Conservation (phyloP, 2,113 vertebrate genomes). For the Sisor rabdophorus region DNA sequence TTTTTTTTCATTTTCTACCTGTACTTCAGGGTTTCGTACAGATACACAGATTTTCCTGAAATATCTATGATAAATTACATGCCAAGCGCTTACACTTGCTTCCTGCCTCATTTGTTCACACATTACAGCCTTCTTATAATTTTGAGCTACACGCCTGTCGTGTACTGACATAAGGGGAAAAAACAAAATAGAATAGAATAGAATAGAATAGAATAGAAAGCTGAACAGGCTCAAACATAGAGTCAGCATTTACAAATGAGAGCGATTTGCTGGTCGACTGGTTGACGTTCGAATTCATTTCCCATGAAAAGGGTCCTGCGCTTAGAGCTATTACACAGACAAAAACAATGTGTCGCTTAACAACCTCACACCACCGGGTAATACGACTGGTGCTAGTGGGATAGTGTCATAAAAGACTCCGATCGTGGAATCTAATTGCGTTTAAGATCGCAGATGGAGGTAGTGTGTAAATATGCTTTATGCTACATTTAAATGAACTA, state of each 20-base stretch:
- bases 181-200: constrained; percentile 34
- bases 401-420: neutral
- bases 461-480: constrained; percentile 7
- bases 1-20: no score
- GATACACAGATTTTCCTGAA: neutral
- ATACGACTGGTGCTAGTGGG: neutral
- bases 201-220: constrained; percentile 40
- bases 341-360: constrained; percentile 49
- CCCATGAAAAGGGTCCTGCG: constrained; percentile 59
- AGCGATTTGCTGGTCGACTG: constrained; percentile 61
- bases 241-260: constrained; percentile 56
- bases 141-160: constrained; percentile 25
- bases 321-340: constrained; percentile 55
- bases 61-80: neutral
- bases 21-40: no score
- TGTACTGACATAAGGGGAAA: constrained; percentile 4
- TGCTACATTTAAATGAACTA: neutral
- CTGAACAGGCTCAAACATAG: constrained; percentile 43
- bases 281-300: constrained; percentile 63
- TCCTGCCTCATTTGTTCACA: neutral
- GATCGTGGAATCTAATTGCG: constrained; percentile 13
- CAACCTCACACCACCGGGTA: constrained; percentile 18
- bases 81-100: neutral
- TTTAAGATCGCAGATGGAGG: constrained; percentile 14
- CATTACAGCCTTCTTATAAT: neutral